Evolutionary conservation across 2,888 invertebrate genomes (phyloP), one percentile per base, ranked within the genome.

Genomic region (Andrena marginata): DNA sequence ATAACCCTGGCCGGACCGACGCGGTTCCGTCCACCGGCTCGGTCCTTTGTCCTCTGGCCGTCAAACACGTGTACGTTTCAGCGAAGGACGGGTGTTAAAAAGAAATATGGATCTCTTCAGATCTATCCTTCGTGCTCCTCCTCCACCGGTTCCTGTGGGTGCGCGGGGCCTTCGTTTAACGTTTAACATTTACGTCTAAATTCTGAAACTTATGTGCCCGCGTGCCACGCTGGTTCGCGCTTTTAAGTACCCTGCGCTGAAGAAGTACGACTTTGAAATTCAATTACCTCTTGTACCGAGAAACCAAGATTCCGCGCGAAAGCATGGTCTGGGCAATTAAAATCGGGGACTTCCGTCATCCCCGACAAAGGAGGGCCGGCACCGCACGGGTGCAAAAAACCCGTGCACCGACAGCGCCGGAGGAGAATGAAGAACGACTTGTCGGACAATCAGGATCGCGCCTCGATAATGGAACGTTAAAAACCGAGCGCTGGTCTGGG

Each of bases 11-110:
- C 56, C 20, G 13, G 48, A 5, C 65, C 59, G 23, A 63, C 42
- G 70, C 69, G 35, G 70, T 65, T 68, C 31, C 73, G 68, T 56
- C 16, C 23, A 20, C 26, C 54, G 10, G 10, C 16, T 10, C 6
- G 64, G n/a, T 48, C 67, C 72, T 79, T 80, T 79, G 71, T 79
- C 80, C 80, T 48, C 69, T 29, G 56, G n/a, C 79, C 80, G 80
- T 79, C 80, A 79, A 80, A 80, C 80, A 80, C 80, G 80, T 79
- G 80, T 80, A 79, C 72, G 54, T 71, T 80, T 80, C 80, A 80
- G 7, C 78, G 65, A 78, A 62, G 48, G 71, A 63, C 35, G 67
- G 80, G 80, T 59, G 80, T 79, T 80, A 72, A 72, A 78, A 80
- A 80, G 80, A 80, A 80, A 80, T 79, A 80, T 80, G 72, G 72